These are phyloP conservation scores for Agonopterix alstromeriana DNA, from an alignment of 2,888 invertebrate species.

Conservation along the genomic window DNA sequence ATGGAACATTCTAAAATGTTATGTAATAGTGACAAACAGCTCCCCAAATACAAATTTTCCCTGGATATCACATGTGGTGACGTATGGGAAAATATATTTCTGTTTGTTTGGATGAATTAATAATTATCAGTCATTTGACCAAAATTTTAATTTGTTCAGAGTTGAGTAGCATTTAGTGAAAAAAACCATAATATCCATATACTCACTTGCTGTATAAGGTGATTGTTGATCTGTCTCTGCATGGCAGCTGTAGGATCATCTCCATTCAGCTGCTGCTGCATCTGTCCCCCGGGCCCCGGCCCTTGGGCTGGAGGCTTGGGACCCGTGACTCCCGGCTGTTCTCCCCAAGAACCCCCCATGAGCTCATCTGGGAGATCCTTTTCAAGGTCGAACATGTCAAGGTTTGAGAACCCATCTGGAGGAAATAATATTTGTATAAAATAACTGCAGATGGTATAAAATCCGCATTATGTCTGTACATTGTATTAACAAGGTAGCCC, in stretches of 20 bases:
- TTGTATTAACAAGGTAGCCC: no score
- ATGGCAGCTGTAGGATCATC: conserved; percentile 79
- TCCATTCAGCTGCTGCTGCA: conserved; percentile 83
- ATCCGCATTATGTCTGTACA: no score
- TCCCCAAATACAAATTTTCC: no score
- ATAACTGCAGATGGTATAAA: no score
- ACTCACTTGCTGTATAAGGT: conserved; percentile 81
- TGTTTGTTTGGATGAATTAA: no score
- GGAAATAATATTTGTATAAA: no score
- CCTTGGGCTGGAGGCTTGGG: conserved; percentile 90
- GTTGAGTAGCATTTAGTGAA: conserved; percentile 1
- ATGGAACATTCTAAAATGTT: no score
- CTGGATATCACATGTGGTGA: no score
- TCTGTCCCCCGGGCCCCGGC: conserved; percentile 83
- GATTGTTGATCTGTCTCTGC: conserved; percentile 79
- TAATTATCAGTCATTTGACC: no score
- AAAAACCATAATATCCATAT: conserved; percentile 35
- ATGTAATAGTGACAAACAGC: no score
- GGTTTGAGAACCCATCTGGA: conserved; percentile 87
- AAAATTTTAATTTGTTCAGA: not conserved
- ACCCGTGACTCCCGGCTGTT: conserved; percentile 78
- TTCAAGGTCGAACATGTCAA: conserved; percentile 92
- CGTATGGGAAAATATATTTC: no score
- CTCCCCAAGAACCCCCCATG: conserved; percentile 87
- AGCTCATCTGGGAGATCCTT: conserved; percentile 95